Base-by-base conservation (phyloP, 92 coral and sea anemone species). In the Bergia sp. region DNA sequence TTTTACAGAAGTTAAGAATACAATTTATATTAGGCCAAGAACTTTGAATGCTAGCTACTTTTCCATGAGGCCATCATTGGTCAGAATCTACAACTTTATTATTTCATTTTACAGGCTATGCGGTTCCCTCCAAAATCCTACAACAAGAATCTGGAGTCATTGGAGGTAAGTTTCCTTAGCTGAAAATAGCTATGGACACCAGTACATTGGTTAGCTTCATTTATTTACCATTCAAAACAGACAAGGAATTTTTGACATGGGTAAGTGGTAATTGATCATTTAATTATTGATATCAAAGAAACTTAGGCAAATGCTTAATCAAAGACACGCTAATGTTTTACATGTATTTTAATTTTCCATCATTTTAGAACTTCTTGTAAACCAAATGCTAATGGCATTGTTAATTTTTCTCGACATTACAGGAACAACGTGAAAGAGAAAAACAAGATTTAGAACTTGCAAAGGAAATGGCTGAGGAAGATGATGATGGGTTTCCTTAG, bases 401-500 rank as follows among this genome's bases (percentile, higher is more conserved):
- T 23, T 64, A 21, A 82, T 50, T 43, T 47, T 86, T 86, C 13
- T 88, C 41, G 55, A 67, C 23, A 5, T 53, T 65, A 21, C 69
- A 96, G 99, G 99, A 97, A 90, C 99, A 97, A 90, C 88, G 99
- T 80, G 99, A 97, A 86, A 87, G 99, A 88, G 99, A 97, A 83
- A 97, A 97, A 89, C 99, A 97, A 89, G 99, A 97, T 82, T 93
- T 97, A 90, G 99, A 97, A 85, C 95, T 97, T 66, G 99, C 99
- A 44, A 97, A 97, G 77, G 99, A 97, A 90, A 97, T 97, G 99
- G 99, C 99, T 7, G 99, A 97, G 87, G 99, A 97, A 79, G 99
- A 97, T 91, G 99, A 95, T 80, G 99, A 97, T 77, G 86, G 90
- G 13, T 97, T 97, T 76, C 98, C 99, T 29, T 29, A 29, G 29